Conservation (phyloP, 2,113 vertebrate species). For the Eubucco bourcierii region DNA sequence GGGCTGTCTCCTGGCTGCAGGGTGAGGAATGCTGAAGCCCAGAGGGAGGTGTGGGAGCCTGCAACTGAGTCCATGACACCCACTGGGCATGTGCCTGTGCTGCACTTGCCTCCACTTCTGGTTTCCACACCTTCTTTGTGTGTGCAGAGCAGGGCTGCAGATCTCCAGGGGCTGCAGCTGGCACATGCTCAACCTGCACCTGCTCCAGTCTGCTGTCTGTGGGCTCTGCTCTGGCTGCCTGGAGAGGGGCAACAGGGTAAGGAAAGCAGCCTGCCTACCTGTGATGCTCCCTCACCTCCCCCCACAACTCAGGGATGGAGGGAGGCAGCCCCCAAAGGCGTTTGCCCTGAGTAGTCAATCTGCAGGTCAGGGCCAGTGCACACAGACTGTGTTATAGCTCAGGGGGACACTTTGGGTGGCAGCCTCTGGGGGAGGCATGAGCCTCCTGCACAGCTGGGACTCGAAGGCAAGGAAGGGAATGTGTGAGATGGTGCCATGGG, state of each 20-base stretch:
- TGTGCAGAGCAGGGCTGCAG: not conserved
- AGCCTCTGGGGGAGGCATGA: rapidly evolving
- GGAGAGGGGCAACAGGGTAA: not conserved
- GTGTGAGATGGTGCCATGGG: not conserved
- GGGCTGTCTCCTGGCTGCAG: too few relatives aligned
- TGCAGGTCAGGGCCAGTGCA: not conserved
- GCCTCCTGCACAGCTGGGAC: not conserved
- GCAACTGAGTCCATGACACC: not conserved
- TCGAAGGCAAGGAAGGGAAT: not conserved
- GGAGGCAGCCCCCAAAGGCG: not conserved
- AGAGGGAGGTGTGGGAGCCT: too few relatives aligned
- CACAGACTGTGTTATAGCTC: not conserved
- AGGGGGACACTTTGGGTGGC: not conserved
- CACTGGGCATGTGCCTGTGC: not conserved
- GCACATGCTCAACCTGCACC: not conserved
- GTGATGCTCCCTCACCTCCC: not conserved
- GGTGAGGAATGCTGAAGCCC: rapidly evolving
- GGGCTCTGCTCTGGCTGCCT: not conserved
- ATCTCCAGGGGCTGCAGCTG: not conserved
- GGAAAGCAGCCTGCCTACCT: not conserved
- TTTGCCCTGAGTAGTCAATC: not conserved
- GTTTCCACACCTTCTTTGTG: not conserved
- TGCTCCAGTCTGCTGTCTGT: not conserved
- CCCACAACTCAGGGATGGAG: not conserved
- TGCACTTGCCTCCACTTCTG: not conserved